Conservation (phyloP, 2,888 invertebrate genomes). For the Labia minor region DNA sequence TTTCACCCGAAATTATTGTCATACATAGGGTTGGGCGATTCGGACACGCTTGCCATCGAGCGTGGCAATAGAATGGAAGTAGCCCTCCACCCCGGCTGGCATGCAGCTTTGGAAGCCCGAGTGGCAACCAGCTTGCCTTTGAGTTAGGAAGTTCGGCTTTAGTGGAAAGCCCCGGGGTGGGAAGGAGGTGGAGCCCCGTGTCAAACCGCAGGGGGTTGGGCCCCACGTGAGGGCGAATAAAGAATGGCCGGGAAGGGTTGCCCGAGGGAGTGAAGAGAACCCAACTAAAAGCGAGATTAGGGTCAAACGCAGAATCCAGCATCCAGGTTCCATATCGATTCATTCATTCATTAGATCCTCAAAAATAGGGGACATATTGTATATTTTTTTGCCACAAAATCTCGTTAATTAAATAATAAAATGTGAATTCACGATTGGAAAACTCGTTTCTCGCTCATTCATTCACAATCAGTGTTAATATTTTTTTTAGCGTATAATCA, state of each 20-base stretch:
- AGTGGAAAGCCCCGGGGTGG: background rate
- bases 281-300: constrained; percentile 18
- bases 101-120: background rate
- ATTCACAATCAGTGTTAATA: background rate
- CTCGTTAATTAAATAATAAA: constrained; percentile 2
- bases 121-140: background rate
- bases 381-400: background rate
- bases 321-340: background rate
- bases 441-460: background rate
- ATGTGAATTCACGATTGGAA: background rate
- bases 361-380: background rate
- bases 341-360: background rate
- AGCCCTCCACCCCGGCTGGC: background rate
- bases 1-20: too few relatives aligned
- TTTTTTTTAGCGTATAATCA: background rate
- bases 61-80: background rate
- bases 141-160: constrained; percentile 13
- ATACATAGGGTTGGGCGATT: too few relatives aligned
- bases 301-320: constrained; percentile 18
- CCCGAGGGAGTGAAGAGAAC: constrained; percentile 18
- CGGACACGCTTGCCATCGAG: too few relatives aligned
- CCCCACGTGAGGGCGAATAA: constrained; percentile 24
- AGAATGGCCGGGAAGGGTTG: constrained; percentile 17
- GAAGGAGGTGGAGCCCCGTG: constrained; percentile 30
- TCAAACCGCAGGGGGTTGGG: constrained; percentile 20